Percentiles rank a stretch among this genome's conserved stretches.
Conservation (phyloP, 2,888 invertebrate species). For the Schizaphis graminum region DNA sequence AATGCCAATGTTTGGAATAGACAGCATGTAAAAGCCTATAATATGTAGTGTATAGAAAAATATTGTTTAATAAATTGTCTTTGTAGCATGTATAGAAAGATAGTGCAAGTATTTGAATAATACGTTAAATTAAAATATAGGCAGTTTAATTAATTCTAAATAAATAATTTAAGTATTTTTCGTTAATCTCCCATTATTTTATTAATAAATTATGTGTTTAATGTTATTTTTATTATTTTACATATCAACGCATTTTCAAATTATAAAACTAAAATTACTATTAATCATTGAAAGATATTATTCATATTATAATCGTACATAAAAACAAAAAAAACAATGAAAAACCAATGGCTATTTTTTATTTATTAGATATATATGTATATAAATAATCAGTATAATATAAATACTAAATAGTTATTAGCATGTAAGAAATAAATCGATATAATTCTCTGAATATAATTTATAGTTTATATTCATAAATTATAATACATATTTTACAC, state of each 20-base stretch:
- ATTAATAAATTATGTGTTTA: not conserved
- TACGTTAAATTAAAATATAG: not conserved
- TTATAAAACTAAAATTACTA: not conserved
- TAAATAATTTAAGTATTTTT: not conserved
- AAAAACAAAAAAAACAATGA: not conserved
- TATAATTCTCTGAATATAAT: not conserved
- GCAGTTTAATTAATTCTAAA: not conserved
- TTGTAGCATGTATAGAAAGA: not conserved
- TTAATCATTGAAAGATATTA: not conserved
- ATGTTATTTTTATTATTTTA: not conserved
- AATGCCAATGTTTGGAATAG: conserved; percentile 44
- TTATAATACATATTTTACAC: not conserved
- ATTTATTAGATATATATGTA: not conserved
- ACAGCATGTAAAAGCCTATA: not conserved
- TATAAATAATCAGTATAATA: not conserved
- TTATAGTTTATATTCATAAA: not conserved
- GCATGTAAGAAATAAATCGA: not conserved
- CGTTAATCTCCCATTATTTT: not conserved
- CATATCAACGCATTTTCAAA: not conserved
- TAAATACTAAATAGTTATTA: not conserved
- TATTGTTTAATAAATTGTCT: conserved; percentile 29
- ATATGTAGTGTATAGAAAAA: not conserved
- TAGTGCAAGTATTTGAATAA: not conserved
- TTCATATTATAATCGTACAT: not conserved
- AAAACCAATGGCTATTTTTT: not conserved